Evolutionary conservation across 2,797 vertebrate species (phyloP), one percentile per base, ranked within the genome.

Genomic region (Pipistrellus pipistrellus): DNA sequence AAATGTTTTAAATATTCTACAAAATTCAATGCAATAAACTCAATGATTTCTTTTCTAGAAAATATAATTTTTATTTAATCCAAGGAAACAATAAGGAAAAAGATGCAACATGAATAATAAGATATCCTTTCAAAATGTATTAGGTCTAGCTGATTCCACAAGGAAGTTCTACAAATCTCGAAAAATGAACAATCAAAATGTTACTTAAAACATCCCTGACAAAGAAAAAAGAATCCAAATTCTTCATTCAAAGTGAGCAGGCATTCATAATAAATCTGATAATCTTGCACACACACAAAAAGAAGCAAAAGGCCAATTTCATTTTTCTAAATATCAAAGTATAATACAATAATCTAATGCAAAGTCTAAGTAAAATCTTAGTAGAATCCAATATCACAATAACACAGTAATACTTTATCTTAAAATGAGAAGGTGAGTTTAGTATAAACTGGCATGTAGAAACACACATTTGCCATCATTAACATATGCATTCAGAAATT

Each of bases 1-100:
- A n/a, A 83, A 91, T 68, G 9, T 17, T 77, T 87, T 53, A 85
- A 81, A 38, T 66, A 44, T n/a, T 88, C 91, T 59, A 17, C 6
- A 69, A 90, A 90, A 57, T 32, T 38, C 21, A 93, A n/a, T 53
- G 4, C 17, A 72, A 76, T 72, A 71, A 44, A 69, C 41, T 78
- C 41, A 21, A 73, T 38, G 1, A 87, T 27, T 51, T 68, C 46
- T 91, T 83, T 87, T 83, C 51, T 86, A 51, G 53, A 84, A 71
- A 88, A 53, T 2, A 71, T 14, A 30, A 14, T 59, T 62, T 27
- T 48, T 38, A 15, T 80, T 91, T 76, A 88, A 85, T 53, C 25
- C 9, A 41, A 48, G 55, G 46, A 85, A 57, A 91, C 4, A 57
- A 53, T 48, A 41, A 72, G 75, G 23, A 59, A 59, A 59, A 27